phyloP scores from a whole-genome alignment of 2,888 invertebrate species.

The Listrodromus nycthemerus region DNA sequence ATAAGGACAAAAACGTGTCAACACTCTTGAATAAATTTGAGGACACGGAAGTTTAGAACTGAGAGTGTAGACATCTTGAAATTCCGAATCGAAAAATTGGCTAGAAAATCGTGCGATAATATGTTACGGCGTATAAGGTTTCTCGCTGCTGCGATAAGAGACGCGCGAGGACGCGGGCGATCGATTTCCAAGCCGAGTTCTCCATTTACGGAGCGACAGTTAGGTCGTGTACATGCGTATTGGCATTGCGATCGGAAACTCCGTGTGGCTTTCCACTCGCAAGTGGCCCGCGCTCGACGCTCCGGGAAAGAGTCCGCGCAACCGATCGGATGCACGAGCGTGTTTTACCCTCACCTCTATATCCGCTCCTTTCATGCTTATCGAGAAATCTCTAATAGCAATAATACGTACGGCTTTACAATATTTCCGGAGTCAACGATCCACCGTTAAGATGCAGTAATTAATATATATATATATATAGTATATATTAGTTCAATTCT shows the following conservation, averaged over 20 bases:
- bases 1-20: no score
- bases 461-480: not conserved
- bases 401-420: constrained; percentile 4
- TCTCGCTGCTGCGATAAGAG: constrained; percentile 45
- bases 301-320: constrained; percentile 57
- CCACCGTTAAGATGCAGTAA: not conserved
- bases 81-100: not conserved
- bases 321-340: constrained; percentile 44
- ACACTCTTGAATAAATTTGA: no score
- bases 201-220: constrained; percentile 79
- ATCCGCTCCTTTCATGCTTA: constrained; percentile 15
- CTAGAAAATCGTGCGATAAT: not conserved
- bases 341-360: constrained; percentile 6
- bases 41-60: not conserved
- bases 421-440: constrained; percentile 49
- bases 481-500: no score
- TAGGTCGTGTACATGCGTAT: constrained; percentile 68
- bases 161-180: constrained; percentile 72
- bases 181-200: constrained; percentile 43
- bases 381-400: constrained; percentile 29
- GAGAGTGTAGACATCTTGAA: not conserved
- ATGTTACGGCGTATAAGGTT: constrained; percentile 23
- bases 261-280: constrained; percentile 59
- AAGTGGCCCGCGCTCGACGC: constrained; percentile 46
- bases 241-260: constrained; percentile 63